Percentiles rank a stretch among this genome's conserved stretches.
Evolutionary conservation across 2,888 invertebrate species (phyloP).

Genomic region (Pachliopta kotzebuea): DNA sequence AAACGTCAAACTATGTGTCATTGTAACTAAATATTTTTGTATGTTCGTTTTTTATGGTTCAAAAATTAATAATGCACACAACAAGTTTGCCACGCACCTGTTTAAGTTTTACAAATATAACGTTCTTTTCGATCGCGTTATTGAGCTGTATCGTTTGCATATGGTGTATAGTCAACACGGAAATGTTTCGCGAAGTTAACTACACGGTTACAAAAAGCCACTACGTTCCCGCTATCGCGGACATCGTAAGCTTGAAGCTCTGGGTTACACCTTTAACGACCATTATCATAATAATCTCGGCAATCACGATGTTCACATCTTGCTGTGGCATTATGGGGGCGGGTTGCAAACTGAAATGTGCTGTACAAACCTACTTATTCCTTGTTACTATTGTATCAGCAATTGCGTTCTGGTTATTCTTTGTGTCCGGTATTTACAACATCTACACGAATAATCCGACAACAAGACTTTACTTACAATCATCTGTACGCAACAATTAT

Average conservation of each 20-base stretch:
- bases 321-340: conserved; percentile 69
- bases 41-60: conserved; percentile 12
- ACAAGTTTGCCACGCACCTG: conserved; percentile 64
- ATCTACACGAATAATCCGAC: conserved; percentile 56
- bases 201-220: conserved; percentile 62
- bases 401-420: conserved; percentile 58
- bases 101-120: conserved; percentile 63
- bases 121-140: conserved; percentile 55
- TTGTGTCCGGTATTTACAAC: conserved; percentile 60
- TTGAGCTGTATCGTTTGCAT: conserved; percentile 52
- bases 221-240: conserved; percentile 49
- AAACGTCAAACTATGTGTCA: background rate
- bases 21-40: conserved; percentile 4
- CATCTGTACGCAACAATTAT: conserved; percentile 49
- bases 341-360: conserved; percentile 63
- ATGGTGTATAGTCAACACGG: conserved; percentile 64
- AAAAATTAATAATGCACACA: conserved; percentile 54
- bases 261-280: conserved; percentile 61
- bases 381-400: conserved; percentile 51
- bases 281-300: conserved; percentile 53
- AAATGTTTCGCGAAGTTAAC: conserved; percentile 67
- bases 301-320: conserved; percentile 57
- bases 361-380: conserved; percentile 63
- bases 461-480: conserved; percentile 46
- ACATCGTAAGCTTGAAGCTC: conserved; percentile 59